Percentiles rank a stretch among this genome's conserved stretches.
phyloP scores from a whole-genome alignment of 2,113 vertebrate genomes.

The Pseudolaguvia tuberculata region DNA sequence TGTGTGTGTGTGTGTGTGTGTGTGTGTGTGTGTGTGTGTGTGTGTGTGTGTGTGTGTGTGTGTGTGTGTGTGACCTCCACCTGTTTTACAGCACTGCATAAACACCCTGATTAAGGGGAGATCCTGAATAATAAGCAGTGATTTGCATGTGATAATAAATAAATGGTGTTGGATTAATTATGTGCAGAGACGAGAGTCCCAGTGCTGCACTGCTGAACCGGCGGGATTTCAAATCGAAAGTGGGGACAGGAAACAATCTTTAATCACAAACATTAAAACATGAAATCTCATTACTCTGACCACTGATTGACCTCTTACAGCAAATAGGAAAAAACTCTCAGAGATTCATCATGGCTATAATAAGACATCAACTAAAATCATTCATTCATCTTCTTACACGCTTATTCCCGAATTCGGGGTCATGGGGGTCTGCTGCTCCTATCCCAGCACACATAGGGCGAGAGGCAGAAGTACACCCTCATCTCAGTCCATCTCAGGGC shows the following conservation, averaged over 20 bases:
- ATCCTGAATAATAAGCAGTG: background rate
- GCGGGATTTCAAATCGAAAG: background rate
- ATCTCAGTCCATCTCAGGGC: too few relatives aligned
- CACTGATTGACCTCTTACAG: too few relatives aligned
- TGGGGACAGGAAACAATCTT: background rate
- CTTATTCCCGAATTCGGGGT: too few relatives aligned
- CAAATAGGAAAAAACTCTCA: too few relatives aligned
- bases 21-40: background rate
- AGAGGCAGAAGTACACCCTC: too few relatives aligned
- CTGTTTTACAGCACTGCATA: constrained; percentile 6
- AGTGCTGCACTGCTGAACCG: background rate
- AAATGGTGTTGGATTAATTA: background rate
- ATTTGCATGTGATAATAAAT: background rate
- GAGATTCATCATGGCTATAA: too few relatives aligned
- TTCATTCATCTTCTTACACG: too few relatives aligned
- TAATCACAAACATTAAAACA: background rate
- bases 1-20: too few relatives aligned
- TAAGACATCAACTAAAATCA: too few relatives aligned
- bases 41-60: constrained; percentile 3
- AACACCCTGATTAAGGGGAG: constrained; percentile 2
- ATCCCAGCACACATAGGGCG: too few relatives aligned
- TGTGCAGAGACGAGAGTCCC: background rate
- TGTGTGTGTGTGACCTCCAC: constrained; percentile 6
- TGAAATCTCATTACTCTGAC: too few relatives aligned
- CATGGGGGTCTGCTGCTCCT: too few relatives aligned